Evolutionary conservation across 2,797 vertebrate species (phyloP).

Genomic region (Acanthornis magna): DNA sequence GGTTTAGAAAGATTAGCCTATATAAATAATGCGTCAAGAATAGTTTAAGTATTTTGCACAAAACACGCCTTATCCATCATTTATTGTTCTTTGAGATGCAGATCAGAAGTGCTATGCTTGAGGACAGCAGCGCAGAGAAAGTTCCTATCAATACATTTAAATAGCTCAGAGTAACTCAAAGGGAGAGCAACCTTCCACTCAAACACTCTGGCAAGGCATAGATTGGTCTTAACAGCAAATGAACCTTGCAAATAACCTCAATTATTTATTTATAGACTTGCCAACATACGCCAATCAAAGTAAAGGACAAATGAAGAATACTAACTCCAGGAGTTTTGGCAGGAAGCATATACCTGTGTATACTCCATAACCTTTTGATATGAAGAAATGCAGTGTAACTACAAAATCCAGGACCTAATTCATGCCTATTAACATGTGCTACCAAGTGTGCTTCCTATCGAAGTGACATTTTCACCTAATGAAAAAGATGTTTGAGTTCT

Average conservation of each 20-base stretch:
- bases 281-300: conserved; percentile 4
- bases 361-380: background rate
- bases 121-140: background rate
- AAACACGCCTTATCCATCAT: background rate
- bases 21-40: conserved; percentile 23
- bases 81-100: background rate
- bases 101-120: background rate
- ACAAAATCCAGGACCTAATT: background rate
- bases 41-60: background rate
- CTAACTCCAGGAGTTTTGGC: background rate
- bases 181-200: background rate
- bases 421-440: conserved; percentile 7
- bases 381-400: background rate
- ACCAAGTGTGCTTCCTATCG: background rate
- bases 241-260: conserved; percentile 16
- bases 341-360: background rate
- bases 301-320: conserved; percentile 21
- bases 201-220: background rate
- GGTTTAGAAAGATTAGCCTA: conserved; percentile 9
- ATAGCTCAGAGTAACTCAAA: background rate
- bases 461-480: conserved; percentile 25
- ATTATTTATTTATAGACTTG: conserved; percentile 52
- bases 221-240: conserved; percentile 25
- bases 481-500: background rate
- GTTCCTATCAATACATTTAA: background rate